Percentiles rank a stretch among this genome's conserved stretches.
Conservation (phyloP, 2,888 invertebrate genomes). For the Acrocyrtus sp. region DNA sequence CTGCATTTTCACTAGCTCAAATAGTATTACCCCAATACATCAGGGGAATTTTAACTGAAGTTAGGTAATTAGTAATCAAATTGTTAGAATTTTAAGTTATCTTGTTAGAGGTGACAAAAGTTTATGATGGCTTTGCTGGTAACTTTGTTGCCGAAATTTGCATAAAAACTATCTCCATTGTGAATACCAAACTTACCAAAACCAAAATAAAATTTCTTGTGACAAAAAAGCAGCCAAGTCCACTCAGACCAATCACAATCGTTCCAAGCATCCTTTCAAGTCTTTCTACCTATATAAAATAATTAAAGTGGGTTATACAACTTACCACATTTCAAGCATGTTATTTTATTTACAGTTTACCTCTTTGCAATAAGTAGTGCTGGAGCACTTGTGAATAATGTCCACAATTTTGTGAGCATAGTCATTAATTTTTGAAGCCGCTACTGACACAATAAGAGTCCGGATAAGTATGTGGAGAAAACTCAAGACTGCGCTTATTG, state of each 20-base stretch:
- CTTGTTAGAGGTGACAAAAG: no score
- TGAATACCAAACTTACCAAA: conserved; percentile 58
- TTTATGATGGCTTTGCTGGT: no score
- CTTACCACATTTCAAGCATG: not conserved
- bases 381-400: conserved; percentile 55
- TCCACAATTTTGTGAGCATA: conserved; percentile 54
- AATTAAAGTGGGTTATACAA: not conserved
- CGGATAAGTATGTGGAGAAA: conserved; percentile 44
- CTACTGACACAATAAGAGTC: conserved; percentile 47
- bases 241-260: conserved; percentile 50
- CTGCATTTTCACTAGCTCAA: no score
- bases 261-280: conserved; percentile 55
- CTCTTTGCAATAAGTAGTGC: conserved; percentile 52
- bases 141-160: conserved; percentile 36
- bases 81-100: no score
- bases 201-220: conserved; percentile 56
- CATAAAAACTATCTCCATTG: conserved; percentile 58
- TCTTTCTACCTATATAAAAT: conserved; percentile 52
- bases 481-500: conserved; percentile 30
- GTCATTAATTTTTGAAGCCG: conserved; percentile 54
- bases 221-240: conserved; percentile 56
- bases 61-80: no score
- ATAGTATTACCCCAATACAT: no score
- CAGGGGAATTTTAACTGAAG: no score
- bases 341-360: conserved; percentile 35